Conservation (phyloP, 2,113 vertebrate genomes). For the Suncus etruscus region DNA sequence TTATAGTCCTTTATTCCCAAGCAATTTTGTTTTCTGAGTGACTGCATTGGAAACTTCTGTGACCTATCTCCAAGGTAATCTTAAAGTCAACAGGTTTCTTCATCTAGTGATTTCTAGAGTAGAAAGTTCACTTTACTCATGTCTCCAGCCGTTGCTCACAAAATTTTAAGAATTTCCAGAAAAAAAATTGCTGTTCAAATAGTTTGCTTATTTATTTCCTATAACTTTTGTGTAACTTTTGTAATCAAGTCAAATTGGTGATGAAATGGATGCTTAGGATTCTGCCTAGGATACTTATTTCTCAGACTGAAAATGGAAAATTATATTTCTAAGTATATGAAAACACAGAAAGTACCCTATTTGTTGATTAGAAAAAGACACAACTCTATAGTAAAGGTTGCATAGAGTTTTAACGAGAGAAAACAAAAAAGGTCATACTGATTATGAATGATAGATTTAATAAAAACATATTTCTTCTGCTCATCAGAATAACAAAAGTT, state of each 20-base stretch:
- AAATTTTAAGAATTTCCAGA: constrained; percentile 14
- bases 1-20: constrained; percentile 79
- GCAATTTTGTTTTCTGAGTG: constrained; percentile 74
- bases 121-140: constrained; percentile 36
- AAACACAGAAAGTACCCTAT: neutral
- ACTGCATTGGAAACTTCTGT: constrained; percentile 74
- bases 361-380: neutral
- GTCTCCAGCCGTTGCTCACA: constrained; percentile 42
- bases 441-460: neutral
- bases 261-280: neutral
- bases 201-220: neutral
- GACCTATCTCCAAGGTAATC: constrained; percentile 79
- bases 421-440: neutral
- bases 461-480: neutral
- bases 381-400: neutral
- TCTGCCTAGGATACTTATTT: constrained; percentile 34
- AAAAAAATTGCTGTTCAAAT: neutral
- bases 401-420: neutral
- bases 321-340: neutral
- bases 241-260: neutral
- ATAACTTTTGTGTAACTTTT: neutral
- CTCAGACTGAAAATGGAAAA: neutral
- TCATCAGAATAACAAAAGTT: neutral
- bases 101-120: constrained; percentile 55
- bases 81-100: constrained; percentile 76